Percentiles rank a stretch among this genome's conserved stretches.
Evolutionary conservation across 2,888 invertebrate species (phyloP).

Genomic region (Sceliomorpha sp.): DNA sequence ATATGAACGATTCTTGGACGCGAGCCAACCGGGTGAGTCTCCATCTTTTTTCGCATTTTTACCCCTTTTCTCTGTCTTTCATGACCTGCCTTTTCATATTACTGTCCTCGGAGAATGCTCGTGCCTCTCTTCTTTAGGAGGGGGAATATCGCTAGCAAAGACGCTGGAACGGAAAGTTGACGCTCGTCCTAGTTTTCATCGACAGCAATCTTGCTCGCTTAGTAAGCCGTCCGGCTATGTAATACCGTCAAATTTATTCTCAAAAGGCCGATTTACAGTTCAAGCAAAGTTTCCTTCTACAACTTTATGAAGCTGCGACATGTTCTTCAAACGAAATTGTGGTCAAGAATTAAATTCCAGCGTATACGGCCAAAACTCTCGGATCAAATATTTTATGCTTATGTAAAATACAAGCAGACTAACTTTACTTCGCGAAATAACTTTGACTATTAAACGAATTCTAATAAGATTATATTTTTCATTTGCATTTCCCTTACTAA

Average conservation of each 20-base stretch:
- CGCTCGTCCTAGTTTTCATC: conserved; percentile 48
- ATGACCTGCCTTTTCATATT: conserved; percentile 33
- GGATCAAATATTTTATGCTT: no score
- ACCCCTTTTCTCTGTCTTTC: conserved; percentile 20
- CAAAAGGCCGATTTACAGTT: conserved; percentile 51
- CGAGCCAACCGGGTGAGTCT: conserved; percentile 15
- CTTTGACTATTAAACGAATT: no score
- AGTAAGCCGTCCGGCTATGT: conserved; percentile 43
- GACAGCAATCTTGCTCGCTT: conserved; percentile 47
- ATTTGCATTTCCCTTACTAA: no score
- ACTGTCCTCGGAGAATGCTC: conserved; percentile 21
- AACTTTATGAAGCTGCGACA: conserved; percentile 23
- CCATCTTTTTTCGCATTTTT: conserved; percentile 9
- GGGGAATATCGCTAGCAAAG: conserved; percentile 43
- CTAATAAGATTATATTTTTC: no score
- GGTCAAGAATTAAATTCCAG: no score
- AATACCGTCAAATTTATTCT: conserved; percentile 60
- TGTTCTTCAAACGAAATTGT: conserved; percentile 14
- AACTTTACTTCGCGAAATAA: no score
- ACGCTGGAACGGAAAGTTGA: conserved; percentile 37
- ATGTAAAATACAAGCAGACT: no score
- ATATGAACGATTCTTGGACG: conserved; percentile 21
- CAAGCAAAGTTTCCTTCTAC: conserved; percentile 18
- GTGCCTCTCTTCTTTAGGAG: conserved; percentile 16
- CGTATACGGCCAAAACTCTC: no score